Evolutionary conservation across 2,797 vertebrate genomes (phyloP), one percentile per base, ranked within the genome.

Genomic region (Sphaeramia orbicularis): DNA sequence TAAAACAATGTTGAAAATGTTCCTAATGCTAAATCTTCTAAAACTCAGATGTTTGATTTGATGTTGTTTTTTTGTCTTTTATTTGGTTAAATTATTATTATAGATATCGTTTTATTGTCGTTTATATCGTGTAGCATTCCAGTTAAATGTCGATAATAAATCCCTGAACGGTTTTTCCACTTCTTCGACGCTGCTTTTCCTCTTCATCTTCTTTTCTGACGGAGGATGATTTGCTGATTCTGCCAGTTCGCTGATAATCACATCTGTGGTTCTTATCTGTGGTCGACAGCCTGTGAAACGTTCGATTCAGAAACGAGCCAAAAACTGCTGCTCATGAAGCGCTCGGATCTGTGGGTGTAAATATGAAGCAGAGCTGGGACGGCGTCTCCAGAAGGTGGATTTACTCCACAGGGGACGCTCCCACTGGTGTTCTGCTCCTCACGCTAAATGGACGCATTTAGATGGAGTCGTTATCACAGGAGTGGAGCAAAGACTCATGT

Each of bases 361-460:
- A 27, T 27, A 6, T 6, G 6, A 27, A 27, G 24, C 6, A 27
- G 6, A 27, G 6, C 27, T 3, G 27, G 24, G 24, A n/a, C 24
- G 3, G 24, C 24, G 24, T 27, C 60, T 76, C 27, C 12, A 65
- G 50, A 78, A 65, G 68, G 78, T 68, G 60, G 74, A 24, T 63
- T 51, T 1, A n/a, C 62, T 60, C 78, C 42, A 42, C 15, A 5
- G 74, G 64, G 64, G 44, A 63, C 41, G 37, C 49, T 71, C 84
- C 67, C 1, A 9, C 62, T 47, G 27, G 77, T 79, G 76, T 78
- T 59, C 69, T 67, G 80, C 78, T 80, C 62, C 59, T 49, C 42
- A 18, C 74, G 51, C 72, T 71, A 64, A 83, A 81, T 83, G 68
- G 74, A 64, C 64, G 67, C 65, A 75, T 87, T 87, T 82, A 76